Base-by-base conservation (phyloP, 2,797 vertebrate genomes). In the Parotocinclus haroldoi region DNA sequence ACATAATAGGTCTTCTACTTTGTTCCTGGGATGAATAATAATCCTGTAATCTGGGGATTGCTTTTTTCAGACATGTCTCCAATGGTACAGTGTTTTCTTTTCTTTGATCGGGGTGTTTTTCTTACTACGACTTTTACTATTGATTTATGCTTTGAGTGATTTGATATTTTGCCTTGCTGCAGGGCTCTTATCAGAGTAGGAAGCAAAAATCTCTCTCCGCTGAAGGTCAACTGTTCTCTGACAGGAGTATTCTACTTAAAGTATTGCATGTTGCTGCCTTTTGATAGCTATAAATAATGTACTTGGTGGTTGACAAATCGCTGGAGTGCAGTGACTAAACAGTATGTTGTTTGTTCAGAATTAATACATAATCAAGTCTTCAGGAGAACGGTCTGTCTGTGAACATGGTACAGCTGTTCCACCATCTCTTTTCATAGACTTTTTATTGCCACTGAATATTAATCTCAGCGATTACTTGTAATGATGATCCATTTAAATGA, bases 261-360 rank as follows among this genome's bases (percentile, higher is more conserved):
- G 53, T 56, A 60, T 53, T 58, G 48, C 54, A 44, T 37, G 52
- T 38, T 61, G 9, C 39, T 9, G n/a, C 10, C 54, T 40, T 51
- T 73, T 74, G 65, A 57, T 69, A 55, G 9, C 64, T 49, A 71
- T 76, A 52, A 76, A 66, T 78, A 74, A 74, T 74, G 65, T 44
- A 72, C 65, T 40, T 13, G 7, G 45, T 50, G 42, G 19, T 65
- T 69, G 68, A 50, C 18, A 11, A 56, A 56, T 60, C 56, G 14
- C 39, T 52, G 1, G 18, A 11, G 44, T 69, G 53, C 52, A 58
- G 27, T 8, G n/a, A 8, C 18, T 61, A 57, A 58, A 42, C 44
- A 36, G 56, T 48, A 50, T 27, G 1, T 50, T 38, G 14, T 27
- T 66, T 14, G 52, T 57, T 57, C 63, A 69, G 39, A 72, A 59